A percentile compares a stretch with the other conserved stretches of the same genome.
Evolutionary conservation across 2,888 invertebrate species (phyloP).

Genomic region (Andrena dorsata): DNA sequence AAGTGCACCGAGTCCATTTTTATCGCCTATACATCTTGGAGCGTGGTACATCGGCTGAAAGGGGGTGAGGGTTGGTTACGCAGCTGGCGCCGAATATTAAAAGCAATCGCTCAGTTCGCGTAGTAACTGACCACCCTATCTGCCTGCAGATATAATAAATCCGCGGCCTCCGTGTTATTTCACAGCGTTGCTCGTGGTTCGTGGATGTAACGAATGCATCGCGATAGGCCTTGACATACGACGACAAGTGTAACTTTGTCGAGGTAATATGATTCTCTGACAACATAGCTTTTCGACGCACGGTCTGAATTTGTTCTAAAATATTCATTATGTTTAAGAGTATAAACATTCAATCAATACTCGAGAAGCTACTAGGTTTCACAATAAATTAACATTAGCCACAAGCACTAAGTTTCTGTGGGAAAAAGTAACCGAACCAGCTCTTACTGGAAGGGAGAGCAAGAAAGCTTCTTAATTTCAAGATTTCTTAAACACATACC

Average conservation of each 20-base stretch:
- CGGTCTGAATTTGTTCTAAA: no score
- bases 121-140: constrained; percentile 81
- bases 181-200: constrained; percentile 53
- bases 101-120: constrained; percentile 81
- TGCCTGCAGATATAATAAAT: constrained; percentile 66
- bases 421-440: not conserved
- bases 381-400: not conserved
- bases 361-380: no score
- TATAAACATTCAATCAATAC: no score
- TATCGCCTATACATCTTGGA: constrained; percentile 74
- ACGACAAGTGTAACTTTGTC: constrained; percentile 15
- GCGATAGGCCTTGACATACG: constrained; percentile 32
- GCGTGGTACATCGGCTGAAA: constrained; percentile 38
- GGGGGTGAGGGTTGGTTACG: constrained; percentile 55
- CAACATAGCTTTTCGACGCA: not conserved
- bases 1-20: constrained; percentile 72
- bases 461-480: not conserved
- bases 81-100: constrained; percentile 82
- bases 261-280: constrained; percentile 2
- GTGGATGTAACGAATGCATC: constrained; percentile 48
- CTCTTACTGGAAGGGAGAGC: not conserved
- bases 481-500: not conserved
- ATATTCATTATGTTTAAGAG: no score
- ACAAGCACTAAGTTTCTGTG: not conserved
- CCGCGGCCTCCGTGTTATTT: constrained; percentile 58